Evolutionary conservation across 2,797 vertebrate genomes (phyloP), one percentile per base, ranked within the genome.

Genomic region (Coranthus polyacanthus): DNA sequence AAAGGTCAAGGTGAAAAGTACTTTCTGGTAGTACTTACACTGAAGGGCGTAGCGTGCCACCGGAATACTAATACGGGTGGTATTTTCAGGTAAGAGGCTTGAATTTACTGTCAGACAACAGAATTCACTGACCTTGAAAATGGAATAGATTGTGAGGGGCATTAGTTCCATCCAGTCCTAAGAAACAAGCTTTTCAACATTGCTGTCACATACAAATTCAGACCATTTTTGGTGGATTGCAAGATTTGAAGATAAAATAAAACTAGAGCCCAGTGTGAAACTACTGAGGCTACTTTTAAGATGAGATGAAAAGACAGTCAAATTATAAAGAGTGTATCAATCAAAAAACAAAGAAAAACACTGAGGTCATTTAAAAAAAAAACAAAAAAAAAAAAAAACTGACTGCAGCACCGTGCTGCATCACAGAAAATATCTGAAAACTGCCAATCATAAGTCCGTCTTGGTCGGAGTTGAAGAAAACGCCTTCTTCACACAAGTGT

Each of bases 81-180:
- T 54, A 37, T 72, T 72, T 80, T 52, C 76, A 51, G 52, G 54
- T 43, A 32, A 15, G 4, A 60, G 11, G 39, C 20, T 34, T 36
- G 18, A 10, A 32, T 42, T 20, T 22, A 22, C 11, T 12, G 42
- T n/a, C n/a, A 2, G 5, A 36, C 2, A 16, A 47, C n/a, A 68
- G 59, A 42, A 32, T 5, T 44, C 46, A 42, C 36, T 57, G 66
- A 70, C 72, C 78, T 81, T 81, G 69, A 58, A 64, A 22, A 49
- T 49, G 21, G 46, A 54, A 51, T 45, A 21, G 39, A 12, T 50
- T 38, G 17, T 24, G 13, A 50, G n/a, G 7, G 18, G 1, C 13
- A 29, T 51, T 36, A 49, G 22, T 50, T 50, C 18, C 4, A 5
- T 26, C 24, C n/a, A 51, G 46, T 53, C 11, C 12, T 15, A 15